Evolutionary conservation across 2,888 invertebrate genomes (phyloP).

Genomic region (Idaea biselata): DNA sequence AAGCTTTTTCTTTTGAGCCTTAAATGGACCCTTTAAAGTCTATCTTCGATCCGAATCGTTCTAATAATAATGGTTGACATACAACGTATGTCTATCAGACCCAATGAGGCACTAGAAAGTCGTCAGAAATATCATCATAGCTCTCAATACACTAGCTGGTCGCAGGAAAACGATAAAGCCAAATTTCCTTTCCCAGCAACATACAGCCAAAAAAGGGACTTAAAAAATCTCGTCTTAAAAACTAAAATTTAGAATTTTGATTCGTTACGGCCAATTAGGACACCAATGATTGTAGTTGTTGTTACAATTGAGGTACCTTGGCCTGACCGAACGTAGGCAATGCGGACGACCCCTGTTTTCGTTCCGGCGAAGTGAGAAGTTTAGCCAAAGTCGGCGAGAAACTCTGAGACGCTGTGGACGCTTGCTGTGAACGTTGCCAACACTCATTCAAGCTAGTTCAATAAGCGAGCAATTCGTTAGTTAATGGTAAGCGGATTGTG

Average conservation of each 20-base stretch:
- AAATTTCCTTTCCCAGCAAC: too few species aligned
- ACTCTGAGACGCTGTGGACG: constrained; percentile 80
- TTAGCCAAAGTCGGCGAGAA: constrained; percentile 91
- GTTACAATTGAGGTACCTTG: constrained; percentile 71
- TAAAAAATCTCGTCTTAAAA: constrained; percentile 43
- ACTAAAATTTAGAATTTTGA: constrained; percentile 77
- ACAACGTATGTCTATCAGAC: too few species aligned
- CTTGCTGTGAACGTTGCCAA: constrained; percentile 79
- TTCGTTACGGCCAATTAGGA: constrained; percentile 73
- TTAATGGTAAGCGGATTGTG: constrained; percentile 16
- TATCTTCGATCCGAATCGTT: too few species aligned
- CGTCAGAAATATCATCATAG: constrained; percentile 4
- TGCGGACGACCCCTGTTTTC: constrained; percentile 68
- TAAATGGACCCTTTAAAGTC: too few species aligned
- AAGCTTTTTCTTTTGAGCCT: too few species aligned
- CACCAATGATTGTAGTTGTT: constrained; percentile 64
- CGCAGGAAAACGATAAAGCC: constrained; percentile 3
- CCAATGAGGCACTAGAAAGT: too few species aligned
- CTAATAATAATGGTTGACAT: too few species aligned
- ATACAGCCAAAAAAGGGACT: neutral
- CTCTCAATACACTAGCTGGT: constrained; percentile 12
- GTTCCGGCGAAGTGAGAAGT: constrained; percentile 86
- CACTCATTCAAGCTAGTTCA: constrained; percentile 69
- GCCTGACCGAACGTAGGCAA: constrained; percentile 78
- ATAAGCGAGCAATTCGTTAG: constrained; percentile 32